Conservation (phyloP, 2,888 invertebrate species). For the Scrobipalpa costella region DNA sequence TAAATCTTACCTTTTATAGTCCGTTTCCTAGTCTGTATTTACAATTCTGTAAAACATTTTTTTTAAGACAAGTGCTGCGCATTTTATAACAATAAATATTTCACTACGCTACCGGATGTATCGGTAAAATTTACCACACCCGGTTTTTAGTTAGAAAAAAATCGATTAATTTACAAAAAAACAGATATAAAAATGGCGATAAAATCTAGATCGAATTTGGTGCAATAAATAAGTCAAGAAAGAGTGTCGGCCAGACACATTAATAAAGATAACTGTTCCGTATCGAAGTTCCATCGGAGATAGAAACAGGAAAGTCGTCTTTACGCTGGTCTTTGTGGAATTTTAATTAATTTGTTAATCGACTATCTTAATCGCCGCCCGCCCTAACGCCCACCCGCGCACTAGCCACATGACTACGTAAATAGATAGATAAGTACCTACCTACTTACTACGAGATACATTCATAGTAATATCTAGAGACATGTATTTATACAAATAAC, state of each 20-base stretch:
- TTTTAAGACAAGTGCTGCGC: slow-evolving; percentile 51
- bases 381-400: slow-evolving; percentile 45
- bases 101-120: neutral
- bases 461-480: neutral
- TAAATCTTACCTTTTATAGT: neutral
- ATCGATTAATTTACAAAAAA: neutral
- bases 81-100: neutral
- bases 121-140: slow-evolving; percentile 18
- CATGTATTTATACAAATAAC: neutral
- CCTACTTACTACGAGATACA: neutral
- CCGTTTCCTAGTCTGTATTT: slow-evolving; percentile 7
- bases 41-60: slow-evolving; percentile 65
- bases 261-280: slow-evolving; percentile 22
- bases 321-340: slow-evolving; percentile 11
- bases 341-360: slow-evolving; percentile 37
- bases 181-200: neutral
- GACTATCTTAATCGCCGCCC: slow-evolving; percentile 38
- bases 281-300: slow-evolving; percentile 18
- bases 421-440: slow-evolving; percentile 44
- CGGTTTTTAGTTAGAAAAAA: neutral
- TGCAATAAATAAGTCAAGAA: slow-evolving; percentile 6
- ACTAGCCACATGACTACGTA: slow-evolving; percentile 41
- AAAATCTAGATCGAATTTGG: neutral
- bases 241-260: slow-evolving; percentile 17
- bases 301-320: slow-evolving; percentile 10